phyloP scores from a whole-genome alignment of 2,113 vertebrate genomes.

The Lamprologus callipterus region DNA sequence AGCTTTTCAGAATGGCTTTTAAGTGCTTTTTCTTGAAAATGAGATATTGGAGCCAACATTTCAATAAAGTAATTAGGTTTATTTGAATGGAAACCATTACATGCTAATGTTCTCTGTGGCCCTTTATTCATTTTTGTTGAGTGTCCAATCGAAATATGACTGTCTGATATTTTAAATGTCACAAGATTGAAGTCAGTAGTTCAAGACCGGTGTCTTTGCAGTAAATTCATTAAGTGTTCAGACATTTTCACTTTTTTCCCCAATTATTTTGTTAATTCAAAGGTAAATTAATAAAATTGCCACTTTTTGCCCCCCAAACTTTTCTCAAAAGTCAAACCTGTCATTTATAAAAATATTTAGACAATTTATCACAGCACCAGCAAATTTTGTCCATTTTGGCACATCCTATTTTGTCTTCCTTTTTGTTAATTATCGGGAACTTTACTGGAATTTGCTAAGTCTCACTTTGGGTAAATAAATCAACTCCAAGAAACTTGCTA shows the following conservation, averaged over 20 bases:
- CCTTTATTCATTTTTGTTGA: constrained; percentile 4
- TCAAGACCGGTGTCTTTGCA: neutral
- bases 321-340: neutral
- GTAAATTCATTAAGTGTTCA: neutral
- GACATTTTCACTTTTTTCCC: neutral
- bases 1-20: constrained; percentile 21
- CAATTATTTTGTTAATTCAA: neutral
- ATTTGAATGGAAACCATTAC: constrained; percentile 21
- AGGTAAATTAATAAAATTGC: neutral
- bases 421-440: neutral
- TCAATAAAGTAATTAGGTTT: constrained; percentile 19
- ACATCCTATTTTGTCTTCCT: neutral
- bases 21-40: constrained; percentile 29
- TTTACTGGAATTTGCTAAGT: neutral
- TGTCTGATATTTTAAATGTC: constrained; percentile 20
- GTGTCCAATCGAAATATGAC: constrained; percentile 24
- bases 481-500: neutral
- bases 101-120: constrained; percentile 15
- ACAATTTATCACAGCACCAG: neutral
- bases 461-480: neutral
- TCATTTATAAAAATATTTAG: neutral
- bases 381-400: neutral
- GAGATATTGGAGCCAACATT: constrained; percentile 1
- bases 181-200: neutral
- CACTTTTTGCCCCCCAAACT: neutral